A percentile compares a stretch with the other conserved stretches of the same genome.
phyloP scores from a whole-genome alignment of 2,888 invertebrate species.

The Listrodromus nycthemerus region DNA sequence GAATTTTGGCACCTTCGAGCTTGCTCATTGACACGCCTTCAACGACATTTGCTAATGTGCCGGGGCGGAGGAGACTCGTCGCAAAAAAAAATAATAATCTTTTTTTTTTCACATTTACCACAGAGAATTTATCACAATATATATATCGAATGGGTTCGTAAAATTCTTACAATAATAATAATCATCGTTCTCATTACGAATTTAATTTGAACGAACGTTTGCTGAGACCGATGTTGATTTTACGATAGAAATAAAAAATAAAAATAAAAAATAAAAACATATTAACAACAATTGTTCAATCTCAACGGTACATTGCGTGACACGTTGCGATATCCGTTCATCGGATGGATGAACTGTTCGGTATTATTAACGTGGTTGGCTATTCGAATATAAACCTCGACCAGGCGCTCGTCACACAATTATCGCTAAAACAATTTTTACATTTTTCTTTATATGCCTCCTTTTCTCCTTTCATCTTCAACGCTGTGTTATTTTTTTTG shows the following conservation, averaged over 20 bases:
- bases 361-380: constrained; percentile 12
- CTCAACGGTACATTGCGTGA: constrained; percentile 6
- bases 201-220: neutral
- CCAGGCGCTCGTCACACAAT: constrained; percentile 55
- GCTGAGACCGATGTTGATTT: neutral
- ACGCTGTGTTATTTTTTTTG: constrained; percentile 32
- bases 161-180: constrained; percentile 23
- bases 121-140: constrained; percentile 72
- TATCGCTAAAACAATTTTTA: constrained; percentile 51
- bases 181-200: neutral
- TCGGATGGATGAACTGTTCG: neutral
- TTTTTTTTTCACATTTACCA: constrained; percentile 26
- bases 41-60: constrained; percentile 49
- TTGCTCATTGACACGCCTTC: constrained; percentile 31
- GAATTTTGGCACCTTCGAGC: constrained; percentile 69
- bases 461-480: constrained; percentile 4
- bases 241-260: neutral
- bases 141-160: constrained; percentile 64
- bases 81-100: neutral
- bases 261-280: neutral
- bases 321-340: neutral
- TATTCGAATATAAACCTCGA: constrained; percentile 50
- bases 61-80: constrained; percentile 15
- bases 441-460: neutral
- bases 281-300: constrained; percentile 6